phyloP scores from a whole-genome alignment of 2,113 vertebrate species.

The Tupaia tana region DNA sequence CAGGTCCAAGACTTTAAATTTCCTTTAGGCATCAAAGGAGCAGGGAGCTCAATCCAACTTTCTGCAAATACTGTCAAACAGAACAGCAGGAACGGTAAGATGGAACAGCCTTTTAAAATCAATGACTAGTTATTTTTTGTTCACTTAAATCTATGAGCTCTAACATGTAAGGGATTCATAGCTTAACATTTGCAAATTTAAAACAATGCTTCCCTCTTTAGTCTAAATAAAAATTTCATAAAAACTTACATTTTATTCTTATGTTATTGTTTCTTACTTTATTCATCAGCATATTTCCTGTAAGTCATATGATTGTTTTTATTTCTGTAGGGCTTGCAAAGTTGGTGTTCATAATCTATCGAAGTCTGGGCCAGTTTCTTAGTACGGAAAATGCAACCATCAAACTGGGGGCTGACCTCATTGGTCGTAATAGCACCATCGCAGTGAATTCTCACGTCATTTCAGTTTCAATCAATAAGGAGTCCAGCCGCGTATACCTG shows the following conservation, averaged over 20 bases:
- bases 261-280: neutral
- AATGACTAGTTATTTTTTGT: neutral
- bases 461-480: conserved; percentile 98
- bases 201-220: conserved; percentile 18
- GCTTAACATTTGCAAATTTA: conserved; percentile 18
- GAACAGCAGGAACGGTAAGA: conserved; percentile 98
- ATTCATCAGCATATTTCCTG: neutral
- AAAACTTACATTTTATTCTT: conserved; percentile 11
- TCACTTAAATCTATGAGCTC: conserved; percentile 49
- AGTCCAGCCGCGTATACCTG: conserved; percentile 98
- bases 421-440: conserved; percentile 93
- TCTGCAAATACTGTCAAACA: conserved; percentile 98
- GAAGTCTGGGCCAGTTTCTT: conserved; percentile 97
- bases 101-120: neutral
- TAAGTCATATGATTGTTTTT: conserved; percentile 15
- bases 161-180: conserved; percentile 28
- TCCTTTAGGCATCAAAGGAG: conserved; percentile 94
- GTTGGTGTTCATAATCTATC: conserved; percentile 98
- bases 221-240: neutral
- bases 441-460: conserved; percentile 98
- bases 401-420: conserved; percentile 92
- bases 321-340: conserved; percentile 93
- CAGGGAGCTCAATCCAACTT: conserved; percentile 95
- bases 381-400: conserved; percentile 97
- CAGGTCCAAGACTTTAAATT: conserved; percentile 99